These are phyloP conservation scores for Misgurnus mizolepis DNA, from an alignment of 2,113 vertebrate genomes.

Conservation along the genomic window DNA sequence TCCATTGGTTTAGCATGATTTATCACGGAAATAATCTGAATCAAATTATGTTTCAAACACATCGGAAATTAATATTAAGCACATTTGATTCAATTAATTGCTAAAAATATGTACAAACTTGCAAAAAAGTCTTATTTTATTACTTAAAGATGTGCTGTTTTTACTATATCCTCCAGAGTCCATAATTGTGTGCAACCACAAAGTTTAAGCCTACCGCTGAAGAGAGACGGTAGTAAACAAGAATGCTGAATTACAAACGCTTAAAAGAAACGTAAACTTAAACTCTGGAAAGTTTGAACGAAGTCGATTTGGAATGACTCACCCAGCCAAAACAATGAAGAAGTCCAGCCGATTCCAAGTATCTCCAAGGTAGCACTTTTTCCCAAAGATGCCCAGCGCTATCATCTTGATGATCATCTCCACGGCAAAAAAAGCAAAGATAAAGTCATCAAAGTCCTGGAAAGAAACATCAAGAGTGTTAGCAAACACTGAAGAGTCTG, in stretches of 20 bases:
- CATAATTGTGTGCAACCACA: no score
- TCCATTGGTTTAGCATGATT: no score
- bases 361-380: constrained; percentile 97
- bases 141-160: not conserved
- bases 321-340: constrained; percentile 97
- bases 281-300: not conserved
- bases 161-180: not conserved
- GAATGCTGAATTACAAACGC: no score
- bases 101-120: no score
- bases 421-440: constrained; percentile 98
- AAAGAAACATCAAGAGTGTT: not conserved
- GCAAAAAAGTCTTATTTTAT: not conserved
- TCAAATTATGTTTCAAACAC: no score
- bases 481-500: constrained; percentile 19
- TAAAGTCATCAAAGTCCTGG: constrained; percentile 97
- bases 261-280: not conserved
- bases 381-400: constrained; percentile 95
- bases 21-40: no score
- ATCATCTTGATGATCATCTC: constrained; percentile 99
- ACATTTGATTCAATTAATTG: no score
- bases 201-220: no score
- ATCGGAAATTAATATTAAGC: no score
- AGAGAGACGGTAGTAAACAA: no score
- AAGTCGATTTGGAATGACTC: constrained; percentile 62
- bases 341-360: constrained; percentile 99